Base-by-base conservation (phyloP, 2,888 invertebrate genomes). In the Erebia aethiops region DNA sequence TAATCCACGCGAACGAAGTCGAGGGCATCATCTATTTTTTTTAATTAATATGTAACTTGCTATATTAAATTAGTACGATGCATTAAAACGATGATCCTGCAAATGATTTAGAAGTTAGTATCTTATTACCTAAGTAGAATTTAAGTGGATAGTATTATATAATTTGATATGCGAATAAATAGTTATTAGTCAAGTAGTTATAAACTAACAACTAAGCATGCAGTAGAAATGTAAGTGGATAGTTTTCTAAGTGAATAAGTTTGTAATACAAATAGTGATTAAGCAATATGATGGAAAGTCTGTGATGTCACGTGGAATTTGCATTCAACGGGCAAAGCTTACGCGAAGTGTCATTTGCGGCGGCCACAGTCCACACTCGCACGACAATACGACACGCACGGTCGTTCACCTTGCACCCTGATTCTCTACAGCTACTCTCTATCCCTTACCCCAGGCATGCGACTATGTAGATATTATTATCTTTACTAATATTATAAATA, bases 361-460 rank as follows among this genome's bases (percentile, higher is more conserved):
- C 77, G 76, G 77, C 77, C 74, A 78, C 78, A 79, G 76, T 77
- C 77, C 74, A 78, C 78, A 79, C 76, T 79, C 77, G 76, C 75
- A 77, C 81, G 79, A 78, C 81, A 80, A 77, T 77, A 79, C 80
- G 79, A 79, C 81, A 76, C 75, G 74, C 76, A 77, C 79, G 87
- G 87, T 86, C 87, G 78, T 86, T 87, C 77, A 88, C 87, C 87
- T 81, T 76, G 78, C 83, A 81, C 82, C 77, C 76, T 72, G 72
- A 63, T 69, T 67, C 70, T 63, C 46, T 52, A 60, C 13, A n/a
- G 46, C 54, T 73, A 57, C 56, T 26, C 13, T 26, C 66, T 76
- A 77, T 74, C 73, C 74, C 70, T 63, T 57, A 52, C 54, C 61
- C 61, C 57, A 70, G 61, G 13, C 16, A 57, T 73, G 74, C 67